Evolutionary conservation across 2,797 vertebrate genomes (phyloP), one percentile per base, ranked within the genome.

Genomic region (Chromobotia macracanthus): DNA sequence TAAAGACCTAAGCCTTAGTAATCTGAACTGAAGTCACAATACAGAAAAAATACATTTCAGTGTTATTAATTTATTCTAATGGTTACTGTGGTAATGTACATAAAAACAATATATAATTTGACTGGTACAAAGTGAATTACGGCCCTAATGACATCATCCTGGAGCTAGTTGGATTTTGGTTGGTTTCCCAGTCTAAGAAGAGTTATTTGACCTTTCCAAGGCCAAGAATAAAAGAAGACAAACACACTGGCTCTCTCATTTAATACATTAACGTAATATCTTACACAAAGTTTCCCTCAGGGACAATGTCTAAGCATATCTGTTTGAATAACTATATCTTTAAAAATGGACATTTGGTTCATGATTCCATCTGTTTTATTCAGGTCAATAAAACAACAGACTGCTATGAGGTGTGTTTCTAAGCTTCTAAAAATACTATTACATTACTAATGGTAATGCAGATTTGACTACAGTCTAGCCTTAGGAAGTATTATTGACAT

Each of bases 161-260:
- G 31, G 64, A 56, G 65, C n/a, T 75, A 74, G 71, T 65, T 41
- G 25, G 66, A 82, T 78, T 78, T 75, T 78, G 31, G 60, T 61
- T 83, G 81, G 80, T 60, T 80, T 78, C 77, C 75, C 46, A 31
- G 82, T 84, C 71, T 83, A 65, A 72, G 56, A 75, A 82, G 86
- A 83, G 79, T 86, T 72, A 80, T 67, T 79, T 70, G 82, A 81
- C 84, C 68, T 67, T 81, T 50, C 77, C 67, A 84, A 85, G 84
- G 89, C 38, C 48, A 72, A 60, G 38, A 41, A 10, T 41, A 68
- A 74, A 46, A 16, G 51, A 8, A 38, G 87, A 89, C 82, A 86
- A 65, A 70, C 28, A 12, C 79, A 83, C 88, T 90, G 90, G 86
- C 92, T 87, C 76, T 90, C 84, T 85, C 88, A 87, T 92, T 87